Base-by-base conservation (phyloP, 2,113 vertebrate genomes). In the Crotalus viridis region DNA sequence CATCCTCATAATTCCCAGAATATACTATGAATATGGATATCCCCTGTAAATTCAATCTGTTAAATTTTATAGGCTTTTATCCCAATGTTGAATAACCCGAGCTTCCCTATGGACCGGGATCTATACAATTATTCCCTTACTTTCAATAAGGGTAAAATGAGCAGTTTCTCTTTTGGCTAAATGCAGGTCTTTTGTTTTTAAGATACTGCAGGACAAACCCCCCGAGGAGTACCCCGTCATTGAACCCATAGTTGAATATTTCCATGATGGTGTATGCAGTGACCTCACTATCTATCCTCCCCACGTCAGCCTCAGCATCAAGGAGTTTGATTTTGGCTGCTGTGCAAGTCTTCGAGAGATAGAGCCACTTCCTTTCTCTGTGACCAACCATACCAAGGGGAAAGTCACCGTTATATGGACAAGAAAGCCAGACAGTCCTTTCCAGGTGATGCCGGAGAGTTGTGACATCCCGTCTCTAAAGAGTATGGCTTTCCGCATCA, bases 301-400 rank as follows among this genome's bases (percentile, higher is more conserved):
- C 0, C 98, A 97, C 0, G 95, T 99, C 55, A 98, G 97, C 7
- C 94, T 98, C 95, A 97, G 96, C 56, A 98, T 98, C 1, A 91
- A 39, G 0, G 98, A 98, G 69, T 96, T 99, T 13, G 95, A 98
- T 90, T 99, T 99, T 93, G 96, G 98, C 90, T 96, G 97, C 69
- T 98, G 97, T 1, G 10, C 91, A 0, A 94, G 93, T 0, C 97
- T 95, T 28, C 91, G 95, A 54, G 28, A 51, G 9, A 57, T 94
- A 85, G 93, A 90, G 55, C 95, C 96, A 0, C 93, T 97, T 87
- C 96, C 97, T 26, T 97, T 99, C 86, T 96, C 97, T 92, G 95
- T 99, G 92, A 98, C 96, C 93, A 99, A 99, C 96, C 97, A 98
- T 94, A 99, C 98, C 43, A 98, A 98, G 86, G 98, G 98, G 91